Evolutionary conservation across 1,140 invertebrate species (phyloP), one percentile per base, ranked within the genome.

Genomic region (Sycophila sp.): DNA sequence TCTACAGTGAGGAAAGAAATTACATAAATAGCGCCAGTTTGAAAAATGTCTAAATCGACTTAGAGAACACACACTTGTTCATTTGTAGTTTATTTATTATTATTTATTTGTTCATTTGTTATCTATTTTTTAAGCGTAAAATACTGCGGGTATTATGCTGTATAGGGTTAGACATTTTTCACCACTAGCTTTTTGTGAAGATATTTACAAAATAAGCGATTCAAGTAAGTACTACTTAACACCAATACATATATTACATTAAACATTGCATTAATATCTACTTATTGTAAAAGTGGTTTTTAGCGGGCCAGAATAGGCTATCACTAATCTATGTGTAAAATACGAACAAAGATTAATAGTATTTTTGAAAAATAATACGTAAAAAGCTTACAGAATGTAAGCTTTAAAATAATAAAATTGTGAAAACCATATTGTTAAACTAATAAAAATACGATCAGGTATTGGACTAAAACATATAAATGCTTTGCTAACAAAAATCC

Each of bases 101-200:
- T n/a, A n/a, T n/a, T n/a, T n/a, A n/a, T n/a, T n/a, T n/a, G n/a
- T n/a, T n/a, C n/a, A n/a, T n/a, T n/a, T n/a, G n/a, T n/a, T n/a
- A n/a, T n/a, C n/a, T n/a, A n/a, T n/a, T n/a, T n/a, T n/a, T n/a
- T n/a, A n/a, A n/a, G n/a, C n/a, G n/a, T n/a, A n/a, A n/a, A n/a
- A n/a, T n/a, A n/a, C n/a, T n/a, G n/a, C n/a, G n/a, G n/a, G n/a
- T n/a, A n/a, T n/a, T n/a, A n/a, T n/a, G n/a, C n/a, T n/a, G n/a
- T n/a, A n/a, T n/a, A 11, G n/a, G 24, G 17, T 64, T 34, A 34
- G 62, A 64, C 45, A 36, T 64, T 64, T 64, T 64, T 49, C 62
- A n/a, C n/a, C 26, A 36, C 19, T 10, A 26, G 17, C 15, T n/a
- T 51, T 30, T 26, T 8, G 34, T 32, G 32, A 8, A 49, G 11